Conservation (phyloP, 2,888 invertebrate genomes). For the Dryadula phaetusa region DNA sequence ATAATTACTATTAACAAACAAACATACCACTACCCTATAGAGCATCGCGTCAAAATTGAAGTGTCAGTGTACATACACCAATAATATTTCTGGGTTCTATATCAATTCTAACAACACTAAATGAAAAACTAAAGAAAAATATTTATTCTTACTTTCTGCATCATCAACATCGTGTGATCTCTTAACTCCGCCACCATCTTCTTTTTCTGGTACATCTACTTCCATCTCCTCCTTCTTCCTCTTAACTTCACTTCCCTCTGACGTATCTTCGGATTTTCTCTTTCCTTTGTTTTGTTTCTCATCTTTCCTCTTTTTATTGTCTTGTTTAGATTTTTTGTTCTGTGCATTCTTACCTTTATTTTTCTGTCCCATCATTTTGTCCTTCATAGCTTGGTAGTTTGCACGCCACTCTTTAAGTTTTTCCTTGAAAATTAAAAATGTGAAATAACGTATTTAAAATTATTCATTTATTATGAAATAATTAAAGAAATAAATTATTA, state of each 20-base stretch:
- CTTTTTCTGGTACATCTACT: constrained; percentile 54
- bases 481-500: too few relatives aligned
- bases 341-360: constrained; percentile 62
- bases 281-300: constrained; percentile 60
- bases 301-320: constrained; percentile 62
- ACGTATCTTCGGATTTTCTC: constrained; percentile 58
- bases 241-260: constrained; percentile 60
- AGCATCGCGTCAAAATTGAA: too few relatives aligned
- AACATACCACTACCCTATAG: too few relatives aligned
- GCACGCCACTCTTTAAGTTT: constrained; percentile 75
- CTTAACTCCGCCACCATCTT: constrained; percentile 62
- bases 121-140: not conserved
- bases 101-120: too few relatives aligned
- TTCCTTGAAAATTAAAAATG: constrained; percentile 53
- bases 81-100: too few relatives aligned
- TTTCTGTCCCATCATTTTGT: constrained; percentile 71
- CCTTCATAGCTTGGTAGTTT: constrained; percentile 73
- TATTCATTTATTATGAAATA: too few relatives aligned
- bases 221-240: constrained; percentile 67
- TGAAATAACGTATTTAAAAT: too few relatives aligned
- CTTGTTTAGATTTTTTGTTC: constrained; percentile 64
- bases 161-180: constrained; percentile 58
- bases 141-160: constrained; percentile 49
- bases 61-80: too few relatives aligned
- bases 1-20: too few relatives aligned